A percentile compares a stretch with the other conserved stretches of the same genome.
These are phyloP conservation scores for Varecia variegata DNA, from an alignment of 2,797 vertebrate species.

Conservation along the genomic window DNA sequence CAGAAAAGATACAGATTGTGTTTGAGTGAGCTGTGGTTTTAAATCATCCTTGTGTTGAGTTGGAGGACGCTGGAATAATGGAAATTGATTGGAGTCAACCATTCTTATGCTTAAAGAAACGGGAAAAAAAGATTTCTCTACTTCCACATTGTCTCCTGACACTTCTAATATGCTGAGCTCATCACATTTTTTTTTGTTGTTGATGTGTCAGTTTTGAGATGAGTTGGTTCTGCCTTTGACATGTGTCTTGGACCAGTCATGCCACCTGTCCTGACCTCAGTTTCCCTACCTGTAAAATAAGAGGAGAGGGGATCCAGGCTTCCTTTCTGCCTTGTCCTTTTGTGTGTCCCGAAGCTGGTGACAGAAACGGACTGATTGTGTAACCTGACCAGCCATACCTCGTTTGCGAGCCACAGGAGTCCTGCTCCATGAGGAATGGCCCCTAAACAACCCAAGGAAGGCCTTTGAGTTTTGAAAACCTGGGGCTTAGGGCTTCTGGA, in stretches of 20 bases:
- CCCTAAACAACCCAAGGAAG: not conserved
- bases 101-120: constrained; percentile 42
- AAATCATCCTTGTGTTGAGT: not conserved
- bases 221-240: not conserved
- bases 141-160: not conserved
- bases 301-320: not conserved
- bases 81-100: constrained; percentile 44
- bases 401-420: not conserved
- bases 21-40: constrained; percentile 34
- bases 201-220: not conserved
- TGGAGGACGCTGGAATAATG: constrained; percentile 23
- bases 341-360: not conserved
- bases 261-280: not conserved
- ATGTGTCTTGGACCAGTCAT: not conserved
- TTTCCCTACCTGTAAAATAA: constrained; percentile 23
- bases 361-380: constrained; percentile 20
- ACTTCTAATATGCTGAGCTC: not conserved
- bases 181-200: not conserved
- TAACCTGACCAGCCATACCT: not conserved
- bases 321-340: constrained; percentile 15
- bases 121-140: not conserved
- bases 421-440: not conserved
- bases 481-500: not conserved
- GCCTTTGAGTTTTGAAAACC: constrained; percentile 12
- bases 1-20: not conserved